Base-by-base conservation (phyloP, 2,888 invertebrate genomes). In the Leptinotarsa rubiginosa region DNA sequence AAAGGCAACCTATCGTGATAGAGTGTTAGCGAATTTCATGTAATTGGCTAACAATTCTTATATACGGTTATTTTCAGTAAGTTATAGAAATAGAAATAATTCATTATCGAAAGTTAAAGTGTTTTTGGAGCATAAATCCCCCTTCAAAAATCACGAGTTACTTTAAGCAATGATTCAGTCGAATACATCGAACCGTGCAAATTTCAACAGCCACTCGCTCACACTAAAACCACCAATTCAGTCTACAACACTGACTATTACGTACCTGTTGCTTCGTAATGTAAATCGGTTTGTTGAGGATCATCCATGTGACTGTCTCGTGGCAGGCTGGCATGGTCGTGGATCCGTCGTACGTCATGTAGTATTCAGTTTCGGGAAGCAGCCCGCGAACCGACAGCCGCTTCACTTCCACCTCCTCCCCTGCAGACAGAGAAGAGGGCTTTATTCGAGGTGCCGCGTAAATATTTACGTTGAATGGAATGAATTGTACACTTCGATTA, bases 291-390 rank as follows among this genome's bases (percentile, higher is more conserved):
- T 97, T 97, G 90, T 99, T 99, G 88, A 98, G 91, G 85, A 99
- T 95, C 88, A 99, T 91, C 99, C 99, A 99, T 84, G 98, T 98
- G 89, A 98, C 98, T 31, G 98, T 98, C 89, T 99, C 99, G 89
- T 97, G 95, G 90, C 99, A 99, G 78, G 97, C 96, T 3, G 99
- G 99, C 88, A 96, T 96, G 71, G 98, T 98, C 74, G 97, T 95
- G 62, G 98, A 98, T 68, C 98, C 99, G 85, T 98, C 97, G 88
- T 98, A 99, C 70, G 99, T 99, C 94, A 99, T 97, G 90, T 97
- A 99, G 89, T 97, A 95, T 86, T 96, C 94, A 65, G 97, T 98
- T 83, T 96, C 95, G 5, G 99, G 98, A 77, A 99, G 89, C 74
- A 99, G 91, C 47, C 96, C 96, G 70, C 95, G 91, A 70, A 98